phyloP scores from a whole-genome alignment of 2,113 vertebrate species.

The Rhombomys opimus region DNA sequence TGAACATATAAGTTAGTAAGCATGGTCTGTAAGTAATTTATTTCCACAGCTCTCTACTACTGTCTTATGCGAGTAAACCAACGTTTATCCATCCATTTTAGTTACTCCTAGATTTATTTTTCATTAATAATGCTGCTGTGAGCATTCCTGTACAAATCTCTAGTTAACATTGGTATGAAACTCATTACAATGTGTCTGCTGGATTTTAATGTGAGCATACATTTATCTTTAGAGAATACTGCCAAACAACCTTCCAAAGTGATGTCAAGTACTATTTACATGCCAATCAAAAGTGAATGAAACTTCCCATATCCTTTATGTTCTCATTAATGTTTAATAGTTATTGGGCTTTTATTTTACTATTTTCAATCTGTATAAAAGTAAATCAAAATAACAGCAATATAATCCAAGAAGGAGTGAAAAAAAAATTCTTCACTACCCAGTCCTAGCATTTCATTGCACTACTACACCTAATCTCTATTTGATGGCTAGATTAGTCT shows the following conservation, averaged over 20 bases:
- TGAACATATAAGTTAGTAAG: background rate
- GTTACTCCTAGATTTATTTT: background rate
- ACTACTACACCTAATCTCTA: background rate
- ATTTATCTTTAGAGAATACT: background rate
- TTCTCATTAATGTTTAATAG: constrained; percentile 13
- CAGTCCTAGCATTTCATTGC: background rate
- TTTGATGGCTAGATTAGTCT: background rate
- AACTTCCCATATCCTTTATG: background rate
- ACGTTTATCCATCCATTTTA: background rate
- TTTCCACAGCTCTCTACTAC: background rate
- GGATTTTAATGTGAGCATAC: background rate
- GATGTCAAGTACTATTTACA: background rate
- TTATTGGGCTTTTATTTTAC: constrained; percentile 11
- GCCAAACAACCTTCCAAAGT: background rate
- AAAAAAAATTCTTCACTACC: background rate
- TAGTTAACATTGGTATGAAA: background rate
- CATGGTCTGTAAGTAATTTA: background rate
- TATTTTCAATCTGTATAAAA: background rate
- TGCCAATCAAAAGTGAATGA: background rate
- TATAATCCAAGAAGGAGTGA: background rate
- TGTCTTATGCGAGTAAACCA: background rate
- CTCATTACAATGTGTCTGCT: background rate
- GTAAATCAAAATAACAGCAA: background rate
- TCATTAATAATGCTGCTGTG: background rate
- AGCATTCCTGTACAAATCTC: background rate